Conservation (phyloP, 2,797 vertebrate species). For the Denticeps clupeoides region DNA sequence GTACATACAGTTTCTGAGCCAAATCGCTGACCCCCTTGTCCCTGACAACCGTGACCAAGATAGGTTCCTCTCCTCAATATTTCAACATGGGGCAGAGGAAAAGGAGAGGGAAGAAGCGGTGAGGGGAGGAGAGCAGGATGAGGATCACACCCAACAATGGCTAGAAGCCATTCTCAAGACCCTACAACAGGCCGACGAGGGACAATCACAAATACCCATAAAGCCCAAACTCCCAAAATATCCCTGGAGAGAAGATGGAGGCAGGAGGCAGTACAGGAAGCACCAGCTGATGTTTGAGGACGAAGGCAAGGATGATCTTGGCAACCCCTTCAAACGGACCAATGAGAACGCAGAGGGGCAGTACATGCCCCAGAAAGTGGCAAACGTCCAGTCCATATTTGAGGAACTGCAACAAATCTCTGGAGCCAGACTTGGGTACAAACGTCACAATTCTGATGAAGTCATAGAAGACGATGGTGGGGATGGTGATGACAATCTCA, state of each 20-base stretch:
- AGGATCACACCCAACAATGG: conserved; percentile 53
- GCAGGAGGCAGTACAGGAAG: conserved; percentile 55
- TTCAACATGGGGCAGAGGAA: too few species aligned
- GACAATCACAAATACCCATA: too few species aligned
- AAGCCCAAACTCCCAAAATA: too few species aligned
- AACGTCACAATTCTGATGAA: conserved; percentile 61
- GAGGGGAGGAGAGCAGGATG: not conserved
- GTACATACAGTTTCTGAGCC: too few species aligned
- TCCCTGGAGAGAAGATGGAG: too few species aligned
- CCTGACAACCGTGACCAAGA: too few species aligned
- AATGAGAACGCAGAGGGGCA: conserved; percentile 91
- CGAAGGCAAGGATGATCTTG: conserved; percentile 29
- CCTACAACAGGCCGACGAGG: conserved; percentile 59
- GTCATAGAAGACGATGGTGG: conserved; percentile 58
- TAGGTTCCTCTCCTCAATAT: too few species aligned
- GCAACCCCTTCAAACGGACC: conserved; percentile 76
- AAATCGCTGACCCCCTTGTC: too few species aligned
- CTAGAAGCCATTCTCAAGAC: conserved; percentile 76
- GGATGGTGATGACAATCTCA: conserved; percentile 66
- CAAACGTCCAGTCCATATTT: conserved; percentile 86
- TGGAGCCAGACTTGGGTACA: conserved; percentile 41
- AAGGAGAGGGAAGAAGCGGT: not conserved
- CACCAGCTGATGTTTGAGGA: conserved; percentile 69
- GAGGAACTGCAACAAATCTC: conserved; percentile 82
- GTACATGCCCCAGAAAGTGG: conserved; percentile 87